Base-by-base conservation (phyloP, 2,797 vertebrate species). In the Glossophaga mutica region DNA sequence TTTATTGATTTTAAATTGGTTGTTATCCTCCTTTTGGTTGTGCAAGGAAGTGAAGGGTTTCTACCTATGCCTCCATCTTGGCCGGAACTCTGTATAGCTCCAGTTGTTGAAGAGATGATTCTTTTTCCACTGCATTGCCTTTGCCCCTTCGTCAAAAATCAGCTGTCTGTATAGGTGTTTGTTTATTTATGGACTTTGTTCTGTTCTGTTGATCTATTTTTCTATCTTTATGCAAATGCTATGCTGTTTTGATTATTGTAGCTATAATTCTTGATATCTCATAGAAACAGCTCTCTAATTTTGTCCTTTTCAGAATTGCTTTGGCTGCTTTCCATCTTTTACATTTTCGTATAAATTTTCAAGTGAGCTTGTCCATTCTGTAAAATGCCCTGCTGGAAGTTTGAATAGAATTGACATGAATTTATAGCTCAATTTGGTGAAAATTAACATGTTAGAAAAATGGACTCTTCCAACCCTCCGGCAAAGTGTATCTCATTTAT, bases 381-480 rank as follows among this genome's bases (percentile, higher is more conserved):
- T 82, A n/a, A 57, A 82, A 55, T 15, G 59, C n/a, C 42, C 12
- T 94, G 71, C 73, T 90, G 59, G 50, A 26, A 87, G 29, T 81
- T 39, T 87, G 65, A 59, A 70, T 48, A 77, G 71, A 67, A 91
- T 11, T 82, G 73, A 44, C 16, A 2, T 65, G 14, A 79, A 83
- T 70, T 24, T 83, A 4, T 83, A 76, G 42, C 22, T 88, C 77
- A 77, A 9, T 70, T 84, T 50, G 70, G n/a, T 24, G 34, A 34
- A 92, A 83, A 89, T 62, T 62, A 84, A 65, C 32, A 71, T 85
- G 24, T 71, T 78, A 79, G 73, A 52, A 92, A 88, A 84, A 85
- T 26, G n/a, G 62, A 73, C 9, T 73, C 19, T 92, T 55, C 44
- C 15, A 79, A 22, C 21, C 11, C 48, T 48, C 73, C 15, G 82